Evolutionary conservation across 2,113 vertebrate species (phyloP), one percentile per base, ranked within the genome.

Genomic region (Anseranas semipalmata): DNA sequence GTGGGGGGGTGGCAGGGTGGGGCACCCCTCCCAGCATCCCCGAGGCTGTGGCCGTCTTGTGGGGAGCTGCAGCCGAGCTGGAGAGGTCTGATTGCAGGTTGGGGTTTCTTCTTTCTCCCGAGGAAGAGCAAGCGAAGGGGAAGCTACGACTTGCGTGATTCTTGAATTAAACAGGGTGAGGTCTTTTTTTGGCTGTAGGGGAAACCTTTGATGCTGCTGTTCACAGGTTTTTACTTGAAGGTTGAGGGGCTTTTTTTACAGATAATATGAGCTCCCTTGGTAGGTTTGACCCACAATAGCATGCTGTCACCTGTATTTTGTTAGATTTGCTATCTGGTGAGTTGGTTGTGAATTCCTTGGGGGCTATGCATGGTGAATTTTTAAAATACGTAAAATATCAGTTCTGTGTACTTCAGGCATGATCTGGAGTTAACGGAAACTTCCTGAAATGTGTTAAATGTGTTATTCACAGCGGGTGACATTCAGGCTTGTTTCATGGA

Each of bases 1-100:
- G 32, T 24, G 37, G 32, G 88, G 80, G 91, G 83, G 75, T 25
- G 6, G 24, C 82, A 98, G 98, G 98, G 98, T 98, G 98, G 97
- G 98, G 98, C 97, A 83, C 79, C 41, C 75, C 80, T 72, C 85
- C 39, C 95, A 90, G 90, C 62, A 55, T 15, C 63, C 85, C 91
- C 21, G 25, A 88, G 89, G 79, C 86, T 95, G 90, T 35, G 75
- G 3, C 84, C 89, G 45, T 7, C 77, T 92, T 86, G 93, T 85
- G 93, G 85, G 67, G 95, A 95, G 62, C 97, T 92, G 80, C 95
- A 37, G 90, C 71, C 50, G 25, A 97, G 37, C 93, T 87, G 92
- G 55, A 86, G 95, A 75, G 70, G 28, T 87, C 87, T 93, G n/a
- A 41, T 87, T 88, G 71, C 73, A 71, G n/a, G 45, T 83, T 39